phyloP scores from a whole-genome alignment of 2,113 vertebrate species.

The Columbina picui region DNA sequence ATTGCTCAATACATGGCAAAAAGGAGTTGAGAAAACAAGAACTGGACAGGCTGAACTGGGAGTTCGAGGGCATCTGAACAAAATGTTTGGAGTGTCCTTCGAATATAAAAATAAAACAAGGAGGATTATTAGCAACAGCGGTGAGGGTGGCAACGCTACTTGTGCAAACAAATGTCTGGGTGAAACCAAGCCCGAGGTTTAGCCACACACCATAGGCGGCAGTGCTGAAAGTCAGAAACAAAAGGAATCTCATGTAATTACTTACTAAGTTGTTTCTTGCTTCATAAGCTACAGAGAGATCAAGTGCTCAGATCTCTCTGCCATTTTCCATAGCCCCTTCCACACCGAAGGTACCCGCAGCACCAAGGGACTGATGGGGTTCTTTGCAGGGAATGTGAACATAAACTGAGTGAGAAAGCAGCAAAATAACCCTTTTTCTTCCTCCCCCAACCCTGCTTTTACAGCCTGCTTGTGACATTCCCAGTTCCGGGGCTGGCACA shows the following conservation, averaged over 20 bases:
- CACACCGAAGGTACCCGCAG: not conserved
- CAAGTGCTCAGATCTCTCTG: slow-evolving; percentile 35
- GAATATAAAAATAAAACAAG: slow-evolving; percentile 66
- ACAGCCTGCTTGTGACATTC: not conserved
- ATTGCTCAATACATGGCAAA: slow-evolving; percentile 17
- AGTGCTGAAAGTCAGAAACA: slow-evolving; percentile 68
- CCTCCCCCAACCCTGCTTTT: not conserved
- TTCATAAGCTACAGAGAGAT: slow-evolving; percentile 36
- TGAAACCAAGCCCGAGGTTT: slow-evolving; percentile 71
- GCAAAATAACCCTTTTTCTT: not conserved
- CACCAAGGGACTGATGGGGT: rapidly evolving
- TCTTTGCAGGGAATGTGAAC: not conserved
- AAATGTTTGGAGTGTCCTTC: slow-evolving; percentile 51
- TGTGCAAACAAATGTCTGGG: slow-evolving; percentile 78
- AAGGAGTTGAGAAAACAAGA: slow-evolving; percentile 46
- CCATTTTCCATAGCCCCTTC: slow-evolving; percentile 8
- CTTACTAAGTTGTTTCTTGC: slow-evolving; percentile 66
- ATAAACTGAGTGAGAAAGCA: not conserved
- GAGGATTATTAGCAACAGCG: slow-evolving; percentile 58
- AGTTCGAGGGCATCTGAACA: not conserved
- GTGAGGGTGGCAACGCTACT: slow-evolving; percentile 66
- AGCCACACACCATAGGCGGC: slow-evolving; percentile 71
- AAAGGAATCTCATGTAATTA: slow-evolving; percentile 71
- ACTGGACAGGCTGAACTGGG: not conserved
- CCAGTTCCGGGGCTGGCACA: not conserved